Conservation (phyloP, 2,113 vertebrate species). For the Noturus placidus region DNA sequence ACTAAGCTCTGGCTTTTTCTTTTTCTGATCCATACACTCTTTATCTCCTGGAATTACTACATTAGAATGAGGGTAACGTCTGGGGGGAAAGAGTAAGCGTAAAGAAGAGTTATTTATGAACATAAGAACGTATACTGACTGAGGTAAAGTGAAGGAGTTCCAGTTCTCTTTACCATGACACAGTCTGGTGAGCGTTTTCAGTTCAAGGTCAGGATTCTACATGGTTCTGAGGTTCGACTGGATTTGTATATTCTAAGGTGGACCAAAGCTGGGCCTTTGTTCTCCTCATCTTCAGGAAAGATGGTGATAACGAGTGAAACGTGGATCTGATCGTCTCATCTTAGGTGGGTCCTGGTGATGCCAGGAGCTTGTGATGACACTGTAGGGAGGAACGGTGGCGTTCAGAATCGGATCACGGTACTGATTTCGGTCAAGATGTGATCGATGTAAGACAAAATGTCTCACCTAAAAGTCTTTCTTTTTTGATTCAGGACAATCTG, state of each 20-base stretch:
- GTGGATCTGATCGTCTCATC: constrained; percentile 62
- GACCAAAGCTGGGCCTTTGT: neutral
- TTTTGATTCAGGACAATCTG: neutral
- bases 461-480: neutral
- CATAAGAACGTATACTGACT: neutral
- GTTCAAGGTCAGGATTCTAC: neutral
- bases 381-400: constrained; percentile 61
- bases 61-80: neutral
- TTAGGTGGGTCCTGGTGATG: constrained; percentile 71
- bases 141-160: neutral
- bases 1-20: neutral
- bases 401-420: neutral
- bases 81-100: no score
- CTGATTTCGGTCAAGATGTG: neutral
- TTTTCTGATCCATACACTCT: neutral
- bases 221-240: neutral
- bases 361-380: constrained; percentile 75
- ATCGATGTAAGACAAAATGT: neutral
- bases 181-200: neutral
- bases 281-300: constrained; percentile 27
- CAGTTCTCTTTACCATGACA: neutral
- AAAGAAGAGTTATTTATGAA: neutral
- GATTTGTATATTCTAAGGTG: neutral
- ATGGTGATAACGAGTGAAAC: constrained; percentile 35
- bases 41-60: neutral